Evolutionary conservation across 2,888 invertebrate species (phyloP).

Genomic region (Melanostoma scalare): DNA sequence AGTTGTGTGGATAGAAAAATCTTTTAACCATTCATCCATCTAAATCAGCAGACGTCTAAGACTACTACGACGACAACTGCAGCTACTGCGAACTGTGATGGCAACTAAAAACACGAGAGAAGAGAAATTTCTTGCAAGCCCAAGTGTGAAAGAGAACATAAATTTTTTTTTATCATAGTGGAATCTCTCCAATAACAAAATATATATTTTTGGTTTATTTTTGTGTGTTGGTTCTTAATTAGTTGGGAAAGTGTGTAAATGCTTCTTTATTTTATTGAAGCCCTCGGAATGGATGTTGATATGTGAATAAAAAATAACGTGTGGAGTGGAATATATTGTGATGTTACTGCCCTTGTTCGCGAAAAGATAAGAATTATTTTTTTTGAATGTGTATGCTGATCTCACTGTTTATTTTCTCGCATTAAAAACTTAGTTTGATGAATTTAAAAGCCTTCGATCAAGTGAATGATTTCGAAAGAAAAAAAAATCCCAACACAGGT

Average conservation of each 20-base stretch:
- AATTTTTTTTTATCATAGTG: not conserved
- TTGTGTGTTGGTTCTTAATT: conserved; percentile 40
- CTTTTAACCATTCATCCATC: conserved; percentile 49
- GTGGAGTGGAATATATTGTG: conserved; percentile 13
- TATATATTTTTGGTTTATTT: conserved; percentile 15
- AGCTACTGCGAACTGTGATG: conserved; percentile 38
- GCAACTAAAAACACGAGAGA: conserved; percentile 46
- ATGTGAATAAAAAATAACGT: too few species aligned
- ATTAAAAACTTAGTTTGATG: not conserved
- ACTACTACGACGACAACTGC: conserved; percentile 54
- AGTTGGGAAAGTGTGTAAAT: conserved; percentile 48
- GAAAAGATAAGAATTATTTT: conserved; percentile 13
- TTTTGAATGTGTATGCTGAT: conserved; percentile 7
- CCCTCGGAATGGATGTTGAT: too few species aligned
- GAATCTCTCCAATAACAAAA: conserved; percentile 13
- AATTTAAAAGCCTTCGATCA: too few species aligned
- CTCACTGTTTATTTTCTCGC: conserved; percentile 1
- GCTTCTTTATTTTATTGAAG: not conserved
- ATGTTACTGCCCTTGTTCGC: conserved; percentile 4
- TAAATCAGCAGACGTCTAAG: conserved; percentile 56
- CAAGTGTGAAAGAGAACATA: conserved; percentile 54
- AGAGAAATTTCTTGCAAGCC: conserved; percentile 20
- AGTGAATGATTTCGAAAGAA: not conserved
- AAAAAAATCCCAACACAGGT: not conserved
- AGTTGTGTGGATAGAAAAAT: conserved; percentile 58